phyloP scores from a whole-genome alignment of 1,140 invertebrate species.

The Leptopilina clavipes region DNA sequence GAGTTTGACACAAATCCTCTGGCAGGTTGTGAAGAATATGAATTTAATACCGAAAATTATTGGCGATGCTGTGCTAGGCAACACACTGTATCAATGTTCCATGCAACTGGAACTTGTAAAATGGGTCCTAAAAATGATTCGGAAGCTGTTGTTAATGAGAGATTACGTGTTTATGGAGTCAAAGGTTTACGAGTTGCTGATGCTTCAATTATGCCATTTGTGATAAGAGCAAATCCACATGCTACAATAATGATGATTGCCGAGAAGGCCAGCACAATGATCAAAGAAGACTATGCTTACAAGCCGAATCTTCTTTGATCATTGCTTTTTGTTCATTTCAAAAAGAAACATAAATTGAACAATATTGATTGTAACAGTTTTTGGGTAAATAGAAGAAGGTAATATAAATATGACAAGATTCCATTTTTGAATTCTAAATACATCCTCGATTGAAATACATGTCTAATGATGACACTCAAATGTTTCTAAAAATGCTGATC shows the following conservation, averaged over 20 bases:
- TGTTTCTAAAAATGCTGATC: too few species aligned
- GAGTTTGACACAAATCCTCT: background rate
- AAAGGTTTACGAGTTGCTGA: too few species aligned
- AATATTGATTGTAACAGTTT: too few species aligned
- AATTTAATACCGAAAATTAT: background rate
- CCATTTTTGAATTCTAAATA: too few species aligned
- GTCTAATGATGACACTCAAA: too few species aligned
- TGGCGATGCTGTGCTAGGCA: background rate
- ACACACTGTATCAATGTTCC: background rate
- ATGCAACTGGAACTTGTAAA: background rate
- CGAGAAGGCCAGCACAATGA: slow-evolving; percentile 18
- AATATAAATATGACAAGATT: too few species aligned
- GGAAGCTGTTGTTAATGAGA: background rate
- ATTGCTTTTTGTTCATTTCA: too few species aligned
- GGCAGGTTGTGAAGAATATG: background rate
- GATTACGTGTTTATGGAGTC: too few species aligned
- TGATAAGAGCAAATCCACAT: background rate
- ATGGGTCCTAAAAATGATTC: background rate
- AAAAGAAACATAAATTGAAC: too few species aligned
- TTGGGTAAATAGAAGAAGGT: too few species aligned
- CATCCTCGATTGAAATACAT: too few species aligned
- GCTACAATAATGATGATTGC: background rate
- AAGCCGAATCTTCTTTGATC: too few species aligned
- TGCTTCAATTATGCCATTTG: background rate
- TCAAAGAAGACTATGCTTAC: background rate